Conservation (phyloP, 2,888 invertebrate species). For the Drosophila longiperda region DNA sequence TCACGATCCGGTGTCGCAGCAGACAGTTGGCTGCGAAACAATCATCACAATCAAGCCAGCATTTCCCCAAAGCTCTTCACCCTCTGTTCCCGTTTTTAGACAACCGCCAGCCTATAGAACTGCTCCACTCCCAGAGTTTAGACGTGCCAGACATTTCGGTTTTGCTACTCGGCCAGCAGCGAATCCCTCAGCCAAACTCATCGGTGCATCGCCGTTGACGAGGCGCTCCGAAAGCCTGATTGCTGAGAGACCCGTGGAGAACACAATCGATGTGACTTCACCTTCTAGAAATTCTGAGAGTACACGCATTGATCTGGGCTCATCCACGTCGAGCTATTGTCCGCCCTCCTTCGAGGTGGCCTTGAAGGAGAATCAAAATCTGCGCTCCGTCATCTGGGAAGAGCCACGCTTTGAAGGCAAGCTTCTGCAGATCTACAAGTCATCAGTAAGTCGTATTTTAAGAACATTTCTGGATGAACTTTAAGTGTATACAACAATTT, state of each 20-base stretch:
- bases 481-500: background rate
- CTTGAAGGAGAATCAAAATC: conserved; percentile 86
- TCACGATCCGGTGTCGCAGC: conserved; percentile 86
- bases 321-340: conserved; percentile 85
- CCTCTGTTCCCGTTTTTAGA: background rate
- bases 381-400: conserved; percentile 87
- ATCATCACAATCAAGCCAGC: conserved; percentile 86
- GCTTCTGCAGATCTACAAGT: conserved; percentile 85
- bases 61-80: conserved; percentile 68
- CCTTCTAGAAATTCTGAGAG: conserved; percentile 19
- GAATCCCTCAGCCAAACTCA: conserved; percentile 17
- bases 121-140: background rate
- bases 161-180: background rate
- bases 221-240: conserved; percentile 19
- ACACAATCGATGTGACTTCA: conserved; percentile 6
- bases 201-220: conserved; percentile 6
- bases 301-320: conserved; percentile 56
- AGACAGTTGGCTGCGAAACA: conserved; percentile 87
- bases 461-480: too few species aligned
- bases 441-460: conserved; percentile 85
- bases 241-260: conserved; percentile 1
- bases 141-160: conserved; percentile 1
- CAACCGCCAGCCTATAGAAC: background rate
- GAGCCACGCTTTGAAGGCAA: conserved; percentile 87
- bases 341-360: conserved; percentile 88